Conservation (phyloP, 2,888 invertebrate genomes). For the Nephrotoma appendiculata region DNA sequence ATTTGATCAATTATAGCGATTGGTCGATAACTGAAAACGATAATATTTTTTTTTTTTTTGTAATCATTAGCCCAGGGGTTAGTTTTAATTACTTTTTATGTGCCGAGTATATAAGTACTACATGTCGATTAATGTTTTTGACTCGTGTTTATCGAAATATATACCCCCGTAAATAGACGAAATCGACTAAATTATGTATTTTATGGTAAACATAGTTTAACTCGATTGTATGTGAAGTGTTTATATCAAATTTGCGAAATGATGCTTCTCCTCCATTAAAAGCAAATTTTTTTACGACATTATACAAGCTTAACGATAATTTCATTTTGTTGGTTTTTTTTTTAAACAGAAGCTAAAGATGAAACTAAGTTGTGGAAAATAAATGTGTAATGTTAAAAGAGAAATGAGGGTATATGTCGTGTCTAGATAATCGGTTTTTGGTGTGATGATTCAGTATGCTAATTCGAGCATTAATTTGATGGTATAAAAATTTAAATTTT, state of each 20-base stretch:
- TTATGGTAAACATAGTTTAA: neutral
- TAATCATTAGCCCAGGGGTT: neutral
- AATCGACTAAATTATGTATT: neutral
- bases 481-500: neutral
- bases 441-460: neutral
- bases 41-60: neutral
- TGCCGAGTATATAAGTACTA: neutral
- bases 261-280: too few relatives aligned
- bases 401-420: neutral
- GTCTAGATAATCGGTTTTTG: neutral
- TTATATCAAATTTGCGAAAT: too few relatives aligned
- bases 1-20: neutral
- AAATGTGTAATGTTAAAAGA: neutral
- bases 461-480: neutral
- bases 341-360: neutral
- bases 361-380: neutral
- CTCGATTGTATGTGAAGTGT: too few relatives aligned
- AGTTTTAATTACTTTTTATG: neutral
- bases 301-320: neutral
- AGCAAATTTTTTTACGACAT: too few relatives aligned
- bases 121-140: neutral
- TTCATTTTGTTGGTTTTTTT: neutral
- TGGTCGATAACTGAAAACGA: neutral
- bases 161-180: too few relatives aligned
- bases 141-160: neutral